Evolutionary conservation across 2,888 invertebrate genomes (phyloP), one percentile per base, ranked within the genome.

Genomic region (Nycteola revayana): DNA sequence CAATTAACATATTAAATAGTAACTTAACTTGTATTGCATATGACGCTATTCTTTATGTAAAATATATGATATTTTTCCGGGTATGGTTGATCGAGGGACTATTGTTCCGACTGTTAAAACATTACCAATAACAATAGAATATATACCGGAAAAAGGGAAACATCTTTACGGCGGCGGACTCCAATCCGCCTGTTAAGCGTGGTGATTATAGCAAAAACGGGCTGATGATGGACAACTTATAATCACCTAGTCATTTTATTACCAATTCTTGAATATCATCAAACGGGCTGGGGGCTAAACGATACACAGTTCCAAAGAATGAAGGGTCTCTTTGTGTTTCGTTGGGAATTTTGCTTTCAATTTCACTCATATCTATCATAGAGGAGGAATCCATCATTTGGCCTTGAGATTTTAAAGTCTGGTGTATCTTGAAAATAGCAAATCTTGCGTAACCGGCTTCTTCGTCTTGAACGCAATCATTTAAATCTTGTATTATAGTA

Each of bases 361-460:
- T 34, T 30, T 73, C 67, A 39, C 37, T 51, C 9, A 86, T 56
- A 43, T 84, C 70, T 41, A 65, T 70, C 67, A 86, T 63, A 2
- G 85, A 70, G n/a, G 86, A 87, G 1, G 86, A 86, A 59, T 87
- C 86, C 9, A 49, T 52, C 66, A 80, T 76, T 9, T 60, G 66
- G 17, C 56, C 63, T 20, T 68, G 65, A 11, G 56, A 61, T 60
- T 68, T 76, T 17, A 84, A 42, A 7, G 75, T 75, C 56, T 77
- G 71, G 32, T 74, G 64, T 44, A 87, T 75, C 60, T 86, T 87
- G 36, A 81, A 66, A 23, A 76, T 58, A 2, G 80, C 79, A 55
- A 88, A 88, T 54, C 70, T 73, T 11, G 78, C 75, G 36, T 87
- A 88, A 11, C 48, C 61, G 1, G 52, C 39, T 36, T 77, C 67